phyloP scores from a whole-genome alignment of 1,140 invertebrate species.

The Drosophila cardini region DNA sequence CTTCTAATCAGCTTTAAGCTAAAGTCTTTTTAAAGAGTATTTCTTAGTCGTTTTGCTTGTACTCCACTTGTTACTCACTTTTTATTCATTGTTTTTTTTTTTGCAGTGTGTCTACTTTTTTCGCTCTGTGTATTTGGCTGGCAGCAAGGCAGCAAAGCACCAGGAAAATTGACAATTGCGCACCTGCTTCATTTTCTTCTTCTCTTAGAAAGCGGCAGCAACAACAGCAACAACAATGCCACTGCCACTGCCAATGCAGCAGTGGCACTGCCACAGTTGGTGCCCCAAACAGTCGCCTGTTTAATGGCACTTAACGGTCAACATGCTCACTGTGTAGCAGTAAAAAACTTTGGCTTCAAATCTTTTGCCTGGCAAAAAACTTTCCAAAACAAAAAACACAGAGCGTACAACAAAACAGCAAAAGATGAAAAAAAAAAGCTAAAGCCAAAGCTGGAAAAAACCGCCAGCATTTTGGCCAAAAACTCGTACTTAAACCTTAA shows the following conservation, averaged over 20 bases:
- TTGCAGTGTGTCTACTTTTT: constrained; percentile 40
- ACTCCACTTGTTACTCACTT: constrained; percentile 17
- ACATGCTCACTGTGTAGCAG: constrained; percentile 78
- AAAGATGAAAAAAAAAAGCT: constrained; percentile 13
- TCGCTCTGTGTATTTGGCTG: constrained; percentile 31
- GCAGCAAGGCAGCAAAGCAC: constrained; percentile 46
- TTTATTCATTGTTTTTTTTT: constrained; percentile 73
- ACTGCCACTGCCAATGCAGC: constrained; percentile 54
- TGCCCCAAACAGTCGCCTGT: constrained; percentile 61
- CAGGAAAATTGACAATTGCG: constrained; percentile 81
- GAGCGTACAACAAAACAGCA: not conserved
- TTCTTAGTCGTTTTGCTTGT: constrained; percentile 16
- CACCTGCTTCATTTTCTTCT: constrained; percentile 79
- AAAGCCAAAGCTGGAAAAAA: constrained; percentile 9
- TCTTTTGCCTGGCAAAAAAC: constrained; percentile 32
- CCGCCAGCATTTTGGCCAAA: constrained; percentile 14
- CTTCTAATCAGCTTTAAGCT: too few species aligned
- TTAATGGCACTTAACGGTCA: constrained; percentile 82
- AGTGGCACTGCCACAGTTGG: constrained; percentile 12
- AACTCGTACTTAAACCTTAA: not conserved
- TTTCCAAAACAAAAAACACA: constrained; percentile 61
- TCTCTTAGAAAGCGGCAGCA: constrained; percentile 47
- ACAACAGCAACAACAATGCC: constrained; percentile 60
- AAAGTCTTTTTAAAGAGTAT: constrained; percentile 34
- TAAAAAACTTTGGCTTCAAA: constrained; percentile 63